These are phyloP conservation scores for Harpalus rufipes DNA, from an alignment of 2,888 invertebrate genomes.

Conservation along the genomic window DNA sequence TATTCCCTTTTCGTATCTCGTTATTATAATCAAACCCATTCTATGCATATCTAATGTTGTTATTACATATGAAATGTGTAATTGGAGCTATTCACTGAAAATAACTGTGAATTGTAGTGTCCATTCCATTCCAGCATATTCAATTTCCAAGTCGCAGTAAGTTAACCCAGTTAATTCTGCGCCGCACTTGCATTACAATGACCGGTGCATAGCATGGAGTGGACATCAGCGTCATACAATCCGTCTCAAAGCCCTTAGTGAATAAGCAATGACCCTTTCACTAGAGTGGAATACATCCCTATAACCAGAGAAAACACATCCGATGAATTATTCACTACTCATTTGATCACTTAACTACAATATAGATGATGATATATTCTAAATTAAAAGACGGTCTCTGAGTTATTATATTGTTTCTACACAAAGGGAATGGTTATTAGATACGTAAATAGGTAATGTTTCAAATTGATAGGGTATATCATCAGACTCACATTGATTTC, in stretches of 20 bases:
- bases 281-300: background rate
- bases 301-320: background rate
- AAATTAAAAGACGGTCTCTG: background rate
- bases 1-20: background rate
- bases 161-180: slow-evolving; percentile 28
- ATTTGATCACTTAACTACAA: background rate
- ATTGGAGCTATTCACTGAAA: slow-evolving; percentile 13
- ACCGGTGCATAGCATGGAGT: slow-evolving; percentile 9
- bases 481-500: too few species aligned
- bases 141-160: background rate
- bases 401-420: background rate
- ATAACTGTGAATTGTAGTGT: slow-evolving; percentile 9
- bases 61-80: background rate
- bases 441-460: too few species aligned
- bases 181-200: slow-evolving; percentile 25
- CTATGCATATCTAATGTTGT: background rate
- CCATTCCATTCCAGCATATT: background rate
- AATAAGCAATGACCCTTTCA: slow-evolving; percentile 39
- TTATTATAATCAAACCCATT: background rate
- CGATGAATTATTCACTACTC: slow-evolving; percentile 5
- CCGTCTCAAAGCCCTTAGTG: slow-evolving; percentile 32
- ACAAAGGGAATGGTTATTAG: too few species aligned
- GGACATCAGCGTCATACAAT: slow-evolving; percentile 11
- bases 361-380: background rate
- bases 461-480: too few species aligned